Conservation (phyloP, 2,888 invertebrate genomes). For the Drosophila parthenogenetica region DNA sequence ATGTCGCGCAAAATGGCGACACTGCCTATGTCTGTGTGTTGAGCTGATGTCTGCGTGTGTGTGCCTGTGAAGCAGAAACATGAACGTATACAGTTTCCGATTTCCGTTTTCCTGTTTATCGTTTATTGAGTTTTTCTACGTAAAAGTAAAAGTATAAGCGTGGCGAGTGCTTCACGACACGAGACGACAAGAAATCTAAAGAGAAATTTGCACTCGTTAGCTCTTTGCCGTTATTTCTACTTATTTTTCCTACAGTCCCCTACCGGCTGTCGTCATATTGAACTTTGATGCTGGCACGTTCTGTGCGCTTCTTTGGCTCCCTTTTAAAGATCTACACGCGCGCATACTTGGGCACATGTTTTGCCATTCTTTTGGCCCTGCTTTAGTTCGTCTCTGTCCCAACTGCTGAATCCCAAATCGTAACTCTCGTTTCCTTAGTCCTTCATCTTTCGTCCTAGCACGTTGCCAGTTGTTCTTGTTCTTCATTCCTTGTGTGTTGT, state of each 20-base stretch:
- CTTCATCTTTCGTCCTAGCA: constrained; percentile 30
- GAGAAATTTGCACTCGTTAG: constrained; percentile 79
- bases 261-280: constrained; percentile 64
- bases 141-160: constrained; percentile 78
- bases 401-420: background rate
- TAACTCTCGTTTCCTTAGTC: background rate
- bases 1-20: constrained; percentile 63
- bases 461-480: constrained; percentile 47
- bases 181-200: constrained; percentile 42
- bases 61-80: constrained; percentile 60
- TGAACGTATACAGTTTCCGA: constrained; percentile 78
- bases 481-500: constrained; percentile 63
- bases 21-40: constrained; percentile 13
- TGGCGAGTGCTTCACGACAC: constrained; percentile 27
- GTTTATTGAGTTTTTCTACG: constrained; percentile 78
- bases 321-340: constrained; percentile 75
- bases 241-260: constrained; percentile 1
- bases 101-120: constrained; percentile 83
- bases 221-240: constrained; percentile 43
- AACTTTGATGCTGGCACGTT: constrained; percentile 80
- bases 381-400: constrained; percentile 2
- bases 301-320: constrained; percentile 50
- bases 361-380: constrained; percentile 42
- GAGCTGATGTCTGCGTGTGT: constrained; percentile 17
- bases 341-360: constrained; percentile 69